These are phyloP conservation scores for Bombus confusus DNA, from an alignment of 1,140 invertebrate species.

Conservation along the genomic window DNA sequence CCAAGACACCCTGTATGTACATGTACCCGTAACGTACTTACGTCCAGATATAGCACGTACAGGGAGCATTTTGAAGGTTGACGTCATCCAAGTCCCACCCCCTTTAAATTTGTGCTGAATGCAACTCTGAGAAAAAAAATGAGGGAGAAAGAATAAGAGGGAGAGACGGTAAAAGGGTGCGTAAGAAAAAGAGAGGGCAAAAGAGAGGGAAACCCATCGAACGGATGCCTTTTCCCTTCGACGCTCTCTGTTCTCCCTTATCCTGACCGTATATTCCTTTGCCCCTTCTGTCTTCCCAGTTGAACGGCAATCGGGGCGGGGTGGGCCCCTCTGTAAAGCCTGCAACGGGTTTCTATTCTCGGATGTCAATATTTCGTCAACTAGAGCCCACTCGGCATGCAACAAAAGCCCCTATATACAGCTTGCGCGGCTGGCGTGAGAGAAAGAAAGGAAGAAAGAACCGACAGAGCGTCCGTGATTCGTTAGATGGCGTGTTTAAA, in stretches of 20 bases:
- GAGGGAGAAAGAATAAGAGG: not conserved
- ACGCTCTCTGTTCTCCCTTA: slow-evolving; percentile 48
- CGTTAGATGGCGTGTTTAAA: slow-evolving; percentile 38
- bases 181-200: slow-evolving; percentile 30
- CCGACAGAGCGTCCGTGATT: slow-evolving; percentile 28
- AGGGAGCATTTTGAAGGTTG: slow-evolving; percentile 69
- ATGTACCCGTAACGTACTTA: slow-evolving; percentile 32
- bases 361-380: slow-evolving; percentile 81
- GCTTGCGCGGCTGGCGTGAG: slow-evolving; percentile 58
- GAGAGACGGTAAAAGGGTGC: slow-evolving; percentile 9
- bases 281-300: slow-evolving; percentile 48
- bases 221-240: slow-evolving; percentile 45
- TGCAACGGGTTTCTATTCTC: slow-evolving; percentile 77
- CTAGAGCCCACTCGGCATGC: slow-evolving; percentile 71
- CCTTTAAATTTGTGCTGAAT: slow-evolving; percentile 69
- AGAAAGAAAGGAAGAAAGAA: slow-evolving; percentile 58
- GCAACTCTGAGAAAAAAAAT: slow-evolving; percentile 47
- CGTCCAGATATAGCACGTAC: slow-evolving; percentile 55
- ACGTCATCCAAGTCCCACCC: slow-evolving; percentile 71
- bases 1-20: slow-evolving; percentile 17
- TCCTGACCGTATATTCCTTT: slow-evolving; percentile 45
- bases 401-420: slow-evolving; percentile 68
- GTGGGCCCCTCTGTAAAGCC: slow-evolving; percentile 57
- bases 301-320: slow-evolving; percentile 21
- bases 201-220: slow-evolving; percentile 29